Conservation (phyloP, 2,797 vertebrate species). For the Micrastur ruficollis region DNA sequence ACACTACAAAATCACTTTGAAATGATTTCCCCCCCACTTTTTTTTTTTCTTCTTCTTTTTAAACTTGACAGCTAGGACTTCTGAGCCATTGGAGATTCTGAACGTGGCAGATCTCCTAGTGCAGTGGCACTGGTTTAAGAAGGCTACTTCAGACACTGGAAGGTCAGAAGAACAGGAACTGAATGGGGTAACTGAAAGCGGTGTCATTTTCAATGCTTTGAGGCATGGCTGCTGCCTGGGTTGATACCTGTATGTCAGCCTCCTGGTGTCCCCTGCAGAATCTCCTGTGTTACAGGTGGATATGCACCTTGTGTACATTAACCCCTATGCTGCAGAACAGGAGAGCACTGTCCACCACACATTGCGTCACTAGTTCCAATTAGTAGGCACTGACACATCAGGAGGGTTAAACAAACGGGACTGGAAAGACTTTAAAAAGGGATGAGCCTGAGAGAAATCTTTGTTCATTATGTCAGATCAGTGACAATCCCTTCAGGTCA, state of each 20-base stretch:
- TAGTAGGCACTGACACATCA: slow-evolving; percentile 31
- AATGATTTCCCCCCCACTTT: slow-evolving; percentile 1
- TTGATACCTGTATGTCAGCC: slow-evolving; percentile 1
- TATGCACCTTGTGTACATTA: background rate
- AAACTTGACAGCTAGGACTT: slow-evolving; percentile 44
- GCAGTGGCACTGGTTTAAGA: slow-evolving; percentile 61
- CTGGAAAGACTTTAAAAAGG: slow-evolving; percentile 48
- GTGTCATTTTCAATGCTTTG: slow-evolving; percentile 18
- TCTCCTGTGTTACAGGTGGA: background rate
- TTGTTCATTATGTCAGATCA: slow-evolving; percentile 40
- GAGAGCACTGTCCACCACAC: background rate
- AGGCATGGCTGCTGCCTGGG: slow-evolving; percentile 15
- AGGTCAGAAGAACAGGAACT: slow-evolving; percentile 53
- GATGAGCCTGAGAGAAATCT: slow-evolving; percentile 52
- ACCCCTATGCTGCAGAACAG: background rate
- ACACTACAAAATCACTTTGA: slow-evolving; percentile 69
- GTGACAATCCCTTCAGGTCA: slow-evolving; percentile 39
- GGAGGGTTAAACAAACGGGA: slow-evolving; percentile 44
- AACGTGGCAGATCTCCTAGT: slow-evolving; percentile 34
- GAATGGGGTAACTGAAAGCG: slow-evolving; percentile 3
- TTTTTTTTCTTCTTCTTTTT: background rate
- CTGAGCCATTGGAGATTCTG: slow-evolving; percentile 39
- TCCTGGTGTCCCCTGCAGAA: slow-evolving; percentile 40
- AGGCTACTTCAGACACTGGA: slow-evolving; percentile 54
- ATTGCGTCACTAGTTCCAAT: slow-evolving; percentile 22